Conservation (phyloP, 1,140 invertebrate species). For the Drosophila eugracilis region DNA sequence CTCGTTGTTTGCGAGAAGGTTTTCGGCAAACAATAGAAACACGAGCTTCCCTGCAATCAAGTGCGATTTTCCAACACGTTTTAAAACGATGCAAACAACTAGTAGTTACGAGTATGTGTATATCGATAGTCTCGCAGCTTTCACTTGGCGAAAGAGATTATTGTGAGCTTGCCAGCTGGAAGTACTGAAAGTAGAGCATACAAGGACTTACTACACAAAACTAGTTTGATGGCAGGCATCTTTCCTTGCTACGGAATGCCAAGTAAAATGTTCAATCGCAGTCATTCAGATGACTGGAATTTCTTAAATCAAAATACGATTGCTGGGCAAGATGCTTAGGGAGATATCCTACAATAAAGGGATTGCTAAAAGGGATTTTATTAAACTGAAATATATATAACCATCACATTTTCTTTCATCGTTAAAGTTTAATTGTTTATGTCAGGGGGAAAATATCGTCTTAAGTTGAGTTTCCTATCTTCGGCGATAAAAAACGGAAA, state of each 20-base stretch:
- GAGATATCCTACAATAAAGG: no score
- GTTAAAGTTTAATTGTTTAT: no score
- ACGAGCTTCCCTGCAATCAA: conserved; percentile 25
- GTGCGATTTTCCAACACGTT: conserved; percentile 29
- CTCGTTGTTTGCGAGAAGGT: conserved; percentile 5
- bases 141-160: conserved; percentile 18
- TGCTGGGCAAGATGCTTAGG: not conserved
- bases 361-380: no score
- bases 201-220: conserved; percentile 1
- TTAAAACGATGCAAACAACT: not conserved
- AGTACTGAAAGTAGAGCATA: not conserved
- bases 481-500: not conserved
- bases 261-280: conserved; percentile 1
- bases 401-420: no score
- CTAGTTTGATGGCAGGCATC: not conserved
- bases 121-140: conserved; percentile 18
- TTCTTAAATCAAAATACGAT: not conserved
- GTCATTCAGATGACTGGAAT: conserved; percentile 12
- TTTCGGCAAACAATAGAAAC: conserved; percentile 34
- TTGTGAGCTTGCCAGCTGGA: conserved; percentile 4
- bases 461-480: no score
- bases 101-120: conserved; percentile 3
- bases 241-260: not conserved
- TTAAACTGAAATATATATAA: no score
- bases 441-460: no score